Conservation (phyloP, 2,888 invertebrate species). For the Drosophila neutralis region DNA sequence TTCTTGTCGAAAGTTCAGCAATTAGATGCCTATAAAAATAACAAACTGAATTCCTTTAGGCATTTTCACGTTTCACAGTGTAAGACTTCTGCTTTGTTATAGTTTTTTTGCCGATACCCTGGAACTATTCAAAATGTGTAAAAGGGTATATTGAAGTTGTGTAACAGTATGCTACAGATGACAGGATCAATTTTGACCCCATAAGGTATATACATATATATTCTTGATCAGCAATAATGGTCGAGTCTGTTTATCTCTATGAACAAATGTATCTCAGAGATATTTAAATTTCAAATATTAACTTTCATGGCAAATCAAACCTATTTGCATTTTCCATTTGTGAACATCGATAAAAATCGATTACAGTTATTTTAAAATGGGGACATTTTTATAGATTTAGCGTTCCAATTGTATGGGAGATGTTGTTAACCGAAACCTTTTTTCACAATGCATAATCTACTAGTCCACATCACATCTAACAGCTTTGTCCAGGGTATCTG, state of each 20-base stretch:
- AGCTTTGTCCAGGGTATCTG: neutral
- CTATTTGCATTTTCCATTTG: neutral
- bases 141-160: neutral
- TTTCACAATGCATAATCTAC: neutral
- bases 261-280: neutral
- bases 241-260: neutral
- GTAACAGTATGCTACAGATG: neutral
- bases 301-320: too few relatives aligned
- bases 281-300: neutral
- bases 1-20: neutral
- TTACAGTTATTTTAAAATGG: neutral
- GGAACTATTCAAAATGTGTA: neutral
- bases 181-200: neutral
- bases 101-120: neutral
- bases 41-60: constrained; percentile 16
- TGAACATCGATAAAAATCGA: neutral
- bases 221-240: neutral
- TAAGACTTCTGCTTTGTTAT: neutral
- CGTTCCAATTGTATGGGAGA: neutral
- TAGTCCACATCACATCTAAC: too few relatives aligned
- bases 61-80: constrained; percentile 6
- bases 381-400: neutral
- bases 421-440: too few relatives aligned
- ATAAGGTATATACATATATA: neutral
- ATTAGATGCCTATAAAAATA: constrained; percentile 9